Conservation (phyloP, 2,888 invertebrate species). For the Hirtodrosophila alboralis region DNA sequence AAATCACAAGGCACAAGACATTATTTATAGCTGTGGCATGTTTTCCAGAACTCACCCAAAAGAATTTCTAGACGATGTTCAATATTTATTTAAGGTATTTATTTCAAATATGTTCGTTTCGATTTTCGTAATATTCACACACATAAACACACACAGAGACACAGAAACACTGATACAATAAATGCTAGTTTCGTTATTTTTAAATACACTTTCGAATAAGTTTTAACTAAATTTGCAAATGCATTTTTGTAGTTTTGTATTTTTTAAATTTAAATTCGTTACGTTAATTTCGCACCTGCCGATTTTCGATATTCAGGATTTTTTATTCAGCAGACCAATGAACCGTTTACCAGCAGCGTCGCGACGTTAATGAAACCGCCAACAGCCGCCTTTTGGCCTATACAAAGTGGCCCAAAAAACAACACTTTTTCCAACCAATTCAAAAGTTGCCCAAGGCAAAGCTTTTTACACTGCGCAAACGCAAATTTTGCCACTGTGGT, state of each 20-base stretch:
- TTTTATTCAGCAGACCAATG: constrained; percentile 19
- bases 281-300: constrained; percentile 30
- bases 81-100: constrained; percentile 48
- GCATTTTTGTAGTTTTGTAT: too few relatives aligned
- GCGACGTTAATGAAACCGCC: constrained; percentile 74
- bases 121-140: constrained; percentile 44
- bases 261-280: constrained; percentile 22
- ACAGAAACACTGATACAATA: constrained; percentile 15
- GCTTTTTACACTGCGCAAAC: constrained; percentile 58
- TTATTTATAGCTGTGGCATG: constrained; percentile 65
- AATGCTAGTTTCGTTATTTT: constrained; percentile 31
- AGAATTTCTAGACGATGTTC: constrained; percentile 35
- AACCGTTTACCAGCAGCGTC: constrained; percentile 72
- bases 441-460: constrained; percentile 35
- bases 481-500: constrained; percentile 47
- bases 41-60: constrained; percentile 62
- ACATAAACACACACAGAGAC: constrained; percentile 12
- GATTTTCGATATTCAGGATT: constrained; percentile 14
- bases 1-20: constrained; percentile 38
- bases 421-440: constrained; percentile 23
- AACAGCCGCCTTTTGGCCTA: constrained; percentile 33
- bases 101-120: constrained; percentile 56
- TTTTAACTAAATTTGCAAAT: constrained; percentile 22
- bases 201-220: constrained; percentile 8
- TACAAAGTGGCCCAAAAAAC: constrained; percentile 47